Evolutionary conservation across 2,888 invertebrate species (phyloP).

Genomic region (Pristionchus exspectatus): DNA sequence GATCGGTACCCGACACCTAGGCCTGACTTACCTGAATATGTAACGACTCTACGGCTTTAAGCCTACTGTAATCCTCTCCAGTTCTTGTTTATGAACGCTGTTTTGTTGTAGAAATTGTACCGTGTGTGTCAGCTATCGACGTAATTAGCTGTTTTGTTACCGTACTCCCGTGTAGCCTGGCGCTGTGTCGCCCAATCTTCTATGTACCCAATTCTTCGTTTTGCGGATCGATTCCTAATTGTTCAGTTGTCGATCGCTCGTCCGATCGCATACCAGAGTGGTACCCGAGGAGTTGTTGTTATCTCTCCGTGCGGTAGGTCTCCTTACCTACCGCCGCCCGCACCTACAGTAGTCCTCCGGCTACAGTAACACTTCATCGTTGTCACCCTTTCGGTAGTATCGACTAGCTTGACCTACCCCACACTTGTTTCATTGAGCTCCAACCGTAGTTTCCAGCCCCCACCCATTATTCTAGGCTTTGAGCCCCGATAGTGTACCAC

Average conservation of each 20-base stretch:
- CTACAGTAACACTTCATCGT: slow-evolving; percentile 32
- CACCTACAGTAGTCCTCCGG: slow-evolving; percentile 23
- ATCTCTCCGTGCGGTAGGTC: background rate
- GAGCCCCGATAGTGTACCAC: slow-evolving; percentile 47
- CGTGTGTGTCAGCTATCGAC: background rate
- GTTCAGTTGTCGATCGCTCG: slow-evolving; percentile 6
- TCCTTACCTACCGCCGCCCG: background rate
- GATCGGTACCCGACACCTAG: slow-evolving; percentile 8
- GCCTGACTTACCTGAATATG: slow-evolving; percentile 37
- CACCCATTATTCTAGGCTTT: background rate
- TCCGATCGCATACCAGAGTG: slow-evolving; percentile 38
- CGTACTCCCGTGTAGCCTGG: slow-evolving; percentile 3
- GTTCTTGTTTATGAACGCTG: background rate
- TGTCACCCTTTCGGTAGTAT: slow-evolving; percentile 14
- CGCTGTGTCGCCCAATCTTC: background rate
- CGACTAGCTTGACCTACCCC: background rate
- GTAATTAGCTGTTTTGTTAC: background rate
- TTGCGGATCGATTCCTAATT: background rate
- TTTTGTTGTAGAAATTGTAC: slow-evolving; percentile 24
- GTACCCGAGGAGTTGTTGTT: slow-evolving; percentile 52
- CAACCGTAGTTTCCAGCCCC: background rate
- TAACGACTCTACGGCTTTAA: slow-evolving; percentile 43
- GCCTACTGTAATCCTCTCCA: background rate
- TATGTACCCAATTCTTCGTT: slow-evolving; percentile 42
- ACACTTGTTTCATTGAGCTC: background rate